Evolutionary conservation across 2,888 invertebrate species (phyloP), one percentile per base, ranked within the genome.

Genomic region (Cyaniris semiargus): DNA sequence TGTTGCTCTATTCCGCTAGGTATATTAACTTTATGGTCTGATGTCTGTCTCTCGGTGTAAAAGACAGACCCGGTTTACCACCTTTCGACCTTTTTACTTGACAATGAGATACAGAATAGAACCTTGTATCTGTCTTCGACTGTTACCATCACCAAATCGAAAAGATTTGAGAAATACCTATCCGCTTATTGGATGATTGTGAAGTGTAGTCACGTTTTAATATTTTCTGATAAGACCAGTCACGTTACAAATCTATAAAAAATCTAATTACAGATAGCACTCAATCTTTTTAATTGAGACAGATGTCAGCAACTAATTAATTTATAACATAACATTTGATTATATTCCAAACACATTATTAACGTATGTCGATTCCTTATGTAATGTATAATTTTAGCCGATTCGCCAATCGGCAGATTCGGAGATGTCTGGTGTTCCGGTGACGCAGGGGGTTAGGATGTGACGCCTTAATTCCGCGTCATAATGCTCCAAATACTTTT

Each of bases 301-400:
- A 74, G 48, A 53, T 74, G 74, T 74, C 74, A 74, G 53, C 74
- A 53, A 53, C 74, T 53, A 74, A 74, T 74, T 74, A 74, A 74
- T 74, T 74, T 74, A 74, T 48, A 74, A 53, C 74, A 27, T 74
- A 53, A 53, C 48, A 74, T 74, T 74, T 74, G 74, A 74, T 74
- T 48, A 48, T 74, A 48, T 27, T 74, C 74, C 74, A 74, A 72
- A 53, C 74, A 27, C 44, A 48, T 27, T 48, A 27, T 18, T 48
- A 74, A 23, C 18, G 18, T 15, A 53, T 53, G 74, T 53, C 74
- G 74, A 74, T 74, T 18, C 6, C 15, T 74, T 74, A 48, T 27
- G 53, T 74, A 74, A 66, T 66, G 66, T 23, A 66, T 18, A 27
- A 53, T 74, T 23, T 23, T 74, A 48, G 48, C 44, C 23, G 53